Evolutionary conservation across 1,140 invertebrate species (phyloP).

Genomic region (Brevipalpus yothersi): DNA sequence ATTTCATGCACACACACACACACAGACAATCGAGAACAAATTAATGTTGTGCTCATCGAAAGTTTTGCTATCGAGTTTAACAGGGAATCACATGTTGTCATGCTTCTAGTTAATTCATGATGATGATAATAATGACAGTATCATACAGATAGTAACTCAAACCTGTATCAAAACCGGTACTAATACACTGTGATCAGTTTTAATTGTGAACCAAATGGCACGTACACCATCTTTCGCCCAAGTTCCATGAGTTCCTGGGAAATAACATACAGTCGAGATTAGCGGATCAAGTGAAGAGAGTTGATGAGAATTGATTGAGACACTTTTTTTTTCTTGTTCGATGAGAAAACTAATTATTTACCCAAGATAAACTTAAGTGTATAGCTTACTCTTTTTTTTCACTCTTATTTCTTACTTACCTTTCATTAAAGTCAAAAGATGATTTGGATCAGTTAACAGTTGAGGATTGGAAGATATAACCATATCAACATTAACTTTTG

Average conservation of each 20-base stretch:
- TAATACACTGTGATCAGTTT: constrained; percentile 38
- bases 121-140: no score
- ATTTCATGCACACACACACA: not conserved
- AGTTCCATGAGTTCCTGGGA: constrained; percentile 26
- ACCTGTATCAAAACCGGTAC: constrained; percentile 47
- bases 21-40: not conserved
- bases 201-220: constrained; percentile 57
- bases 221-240: constrained; percentile 27
- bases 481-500: not conserved
- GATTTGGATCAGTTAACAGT: not conserved
- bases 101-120: no score
- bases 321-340: not conserved
- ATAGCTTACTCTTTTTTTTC: not conserved
- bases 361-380: not conserved
- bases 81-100: no score
- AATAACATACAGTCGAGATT: not conserved
- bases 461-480: not conserved
- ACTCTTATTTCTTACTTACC: not conserved
- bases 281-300: not conserved
- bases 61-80: not conserved
- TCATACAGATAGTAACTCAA: constrained; percentile 9
- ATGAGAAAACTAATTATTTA: not conserved
- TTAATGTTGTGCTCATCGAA: not conserved
- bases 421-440: not conserved
- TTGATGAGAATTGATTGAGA: not conserved